Base-by-base conservation (phyloP, 2,888 invertebrate species). In the Eupeodes latifasciatus region DNA sequence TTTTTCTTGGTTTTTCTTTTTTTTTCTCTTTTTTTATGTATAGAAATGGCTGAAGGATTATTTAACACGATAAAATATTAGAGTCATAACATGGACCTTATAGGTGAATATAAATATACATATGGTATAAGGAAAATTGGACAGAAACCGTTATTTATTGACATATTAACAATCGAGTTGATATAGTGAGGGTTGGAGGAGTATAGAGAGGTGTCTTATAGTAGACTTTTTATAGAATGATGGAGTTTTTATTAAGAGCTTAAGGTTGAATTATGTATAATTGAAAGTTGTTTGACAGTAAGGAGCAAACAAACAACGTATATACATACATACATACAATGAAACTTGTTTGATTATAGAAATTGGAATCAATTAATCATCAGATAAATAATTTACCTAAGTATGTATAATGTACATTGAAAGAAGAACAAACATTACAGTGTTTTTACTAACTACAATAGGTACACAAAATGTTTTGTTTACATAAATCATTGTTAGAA, bases 71-170 rank as follows among this genome's bases (percentile, higher is more conserved):
- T 76, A 59, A 81, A 72, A 71, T 85, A 81, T 85, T 80, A 59
- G 34, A 55, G 40, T 81, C 61, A 81, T 78, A 78, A 81, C 78
- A 40, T 57, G 10, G 36, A 81, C 40, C 27, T 27, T 27, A 27
- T 27, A 27, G 27, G 55, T 71, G 5, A 27, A 1, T 9, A 40
- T 40, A 7, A 40, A 40, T 71, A 67, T 67, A 62, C 81, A 75
- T 74, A 57, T 75, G 74, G 57, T 72, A 59, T 47, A 74, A 59
- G 49, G 34, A 34, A 51, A 61, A 62, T 76, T 71, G 61, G 83
- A 79, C 79, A 80, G 69, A 72, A 83, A 67, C 59, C 75, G 71
- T 83, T 55, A 87, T 87, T 87, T 87, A 87, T 87, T 71, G 75
- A 61, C 75, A 47, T 79, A 79, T 82, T 79, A 75, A 79, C 75